Evolutionary conservation across 2,797 vertebrate genomes (phyloP), one percentile per base, ranked within the genome.

Genomic region (Parambassis ranga): DNA sequence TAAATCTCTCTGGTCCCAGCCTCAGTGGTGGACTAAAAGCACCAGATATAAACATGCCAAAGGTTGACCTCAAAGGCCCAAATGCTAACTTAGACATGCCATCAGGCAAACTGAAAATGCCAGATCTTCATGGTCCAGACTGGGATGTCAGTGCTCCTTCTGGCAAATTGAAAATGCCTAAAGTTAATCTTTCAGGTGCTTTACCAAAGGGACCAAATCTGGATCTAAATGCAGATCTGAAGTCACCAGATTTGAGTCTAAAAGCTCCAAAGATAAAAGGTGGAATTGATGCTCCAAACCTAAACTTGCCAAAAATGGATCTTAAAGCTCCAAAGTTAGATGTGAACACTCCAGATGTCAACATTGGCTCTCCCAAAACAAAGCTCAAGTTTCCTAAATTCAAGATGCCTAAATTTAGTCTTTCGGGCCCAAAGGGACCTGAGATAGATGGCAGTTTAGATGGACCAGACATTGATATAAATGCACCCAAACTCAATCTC

Each of bases 41-140:
- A 33, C 77, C 82, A 50, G 62, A 84, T 7, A 27, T 89, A 6
- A 58, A 77, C 10, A 32, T 76, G 33, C 79, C 83, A 2, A 64
- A 58, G 5, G 11, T 36, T 53, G 42, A 71, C 6, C 31, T 75
- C 4, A 79, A 69, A 59, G 30, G 20, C 3, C 71, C 81, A 0
- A 82, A 79, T 13, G 23, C 86, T 15, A 63, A 84, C 14, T 2
- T 85, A 0, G 76, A 68, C n/a, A n/a, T n/a, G n/a, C n/a, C n/a
- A n/a, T n/a, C n/a, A n/a, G n/a, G n/a, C n/a, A n/a, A n/a, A 1
- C 62, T 87, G 13, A 86, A 74, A 44, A 83, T 83, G 69, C 79
- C 84, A 31, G 23, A 73, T 10, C 42, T 84, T 33, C 4, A 72
- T 14, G 28, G 16, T 44, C 79, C 83, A 49, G 58, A 85, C 37